phyloP scores from a whole-genome alignment of 2,888 invertebrate genomes.

The Chironomus tentans region DNA sequence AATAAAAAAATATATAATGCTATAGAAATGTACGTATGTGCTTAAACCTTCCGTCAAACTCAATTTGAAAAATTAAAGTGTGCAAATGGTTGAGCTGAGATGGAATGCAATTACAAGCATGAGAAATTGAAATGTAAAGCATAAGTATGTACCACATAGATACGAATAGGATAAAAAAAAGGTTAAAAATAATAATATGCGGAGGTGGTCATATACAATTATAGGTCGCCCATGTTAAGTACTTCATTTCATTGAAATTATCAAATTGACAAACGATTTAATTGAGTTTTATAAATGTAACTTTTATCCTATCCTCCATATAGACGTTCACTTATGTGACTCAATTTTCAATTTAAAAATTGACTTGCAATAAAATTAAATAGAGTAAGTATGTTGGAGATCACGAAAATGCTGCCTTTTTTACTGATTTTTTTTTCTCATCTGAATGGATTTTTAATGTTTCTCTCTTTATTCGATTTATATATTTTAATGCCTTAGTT shows the following conservation, averaged over 20 bases:
- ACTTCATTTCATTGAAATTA: background rate
- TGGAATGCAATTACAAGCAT: slow-evolving; percentile 4
- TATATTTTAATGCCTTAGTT: background rate
- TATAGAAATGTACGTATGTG: no score
- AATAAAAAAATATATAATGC: background rate
- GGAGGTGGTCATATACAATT: background rate
- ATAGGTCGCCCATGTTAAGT: background rate
- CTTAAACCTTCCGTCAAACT: slow-evolving; percentile 2
- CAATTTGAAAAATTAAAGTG: background rate
- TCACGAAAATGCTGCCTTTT: background rate
- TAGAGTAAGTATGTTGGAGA: no score
- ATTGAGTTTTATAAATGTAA: background rate
- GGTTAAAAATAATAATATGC: background rate
- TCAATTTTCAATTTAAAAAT: background rate
- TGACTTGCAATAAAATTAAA: background rate
- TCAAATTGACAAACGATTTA: slow-evolving; percentile 14
- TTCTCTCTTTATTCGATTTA: background rate
- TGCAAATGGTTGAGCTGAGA: background rate
- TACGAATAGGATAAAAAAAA: background rate
- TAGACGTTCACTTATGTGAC: background rate
- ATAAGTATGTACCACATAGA: background rate
- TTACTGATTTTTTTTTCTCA: background rate
- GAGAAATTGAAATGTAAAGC: background rate
- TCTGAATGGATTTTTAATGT: slow-evolving; percentile 11
- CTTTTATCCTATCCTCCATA: background rate